Conservation (phyloP, 2,797 vertebrate species). For the Catharus ustulatus region DNA sequence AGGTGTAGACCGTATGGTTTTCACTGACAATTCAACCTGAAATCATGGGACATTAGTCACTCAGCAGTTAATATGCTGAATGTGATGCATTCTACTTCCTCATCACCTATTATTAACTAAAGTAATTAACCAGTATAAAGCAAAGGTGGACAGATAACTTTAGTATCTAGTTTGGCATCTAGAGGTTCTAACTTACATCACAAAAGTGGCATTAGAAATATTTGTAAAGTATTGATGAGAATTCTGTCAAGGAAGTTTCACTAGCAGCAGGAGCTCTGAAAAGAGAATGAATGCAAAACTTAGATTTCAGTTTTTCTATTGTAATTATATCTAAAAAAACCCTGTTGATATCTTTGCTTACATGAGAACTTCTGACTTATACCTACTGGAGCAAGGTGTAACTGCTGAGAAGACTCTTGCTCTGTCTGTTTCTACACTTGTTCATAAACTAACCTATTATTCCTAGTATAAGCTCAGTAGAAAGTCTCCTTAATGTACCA, state of each 20-base stretch:
- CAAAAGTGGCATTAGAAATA: background rate
- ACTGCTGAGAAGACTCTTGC: background rate
- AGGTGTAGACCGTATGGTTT: constrained; percentile 64
- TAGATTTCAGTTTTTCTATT: background rate
- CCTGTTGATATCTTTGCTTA: background rate
- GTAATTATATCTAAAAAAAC: background rate
- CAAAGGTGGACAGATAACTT: background rate
- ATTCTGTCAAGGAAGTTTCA: background rate
- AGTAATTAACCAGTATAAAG: background rate
- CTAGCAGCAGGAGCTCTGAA: background rate
- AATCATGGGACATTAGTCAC: background rate
- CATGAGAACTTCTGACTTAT: background rate
- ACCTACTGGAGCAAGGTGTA: background rate
- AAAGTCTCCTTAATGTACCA: background rate
- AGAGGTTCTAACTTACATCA: background rate
- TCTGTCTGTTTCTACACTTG: background rate
- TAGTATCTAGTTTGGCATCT: background rate
- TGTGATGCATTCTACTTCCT: background rate
- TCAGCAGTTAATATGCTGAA: background rate
- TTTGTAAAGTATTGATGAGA: background rate
- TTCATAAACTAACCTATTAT: background rate
- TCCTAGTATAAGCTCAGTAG: background rate
- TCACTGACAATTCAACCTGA: background rate
- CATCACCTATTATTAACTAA: background rate
- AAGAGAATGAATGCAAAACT: background rate